phyloP scores from a whole-genome alignment of 1,140 invertebrate genomes.

The Diabrotica virgifera region DNA sequence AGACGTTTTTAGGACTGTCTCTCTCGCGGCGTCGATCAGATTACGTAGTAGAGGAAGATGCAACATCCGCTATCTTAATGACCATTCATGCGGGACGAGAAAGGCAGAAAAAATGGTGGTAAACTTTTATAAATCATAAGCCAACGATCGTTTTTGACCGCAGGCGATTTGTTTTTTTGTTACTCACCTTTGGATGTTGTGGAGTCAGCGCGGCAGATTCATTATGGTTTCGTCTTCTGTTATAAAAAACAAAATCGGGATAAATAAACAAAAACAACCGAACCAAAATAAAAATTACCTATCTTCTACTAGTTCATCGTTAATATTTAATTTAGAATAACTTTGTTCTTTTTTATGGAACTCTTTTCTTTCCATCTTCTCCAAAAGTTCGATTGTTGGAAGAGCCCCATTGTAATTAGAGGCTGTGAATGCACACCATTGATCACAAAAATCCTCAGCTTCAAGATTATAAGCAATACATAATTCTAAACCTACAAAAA shows the following conservation, averaged over 20 bases:
- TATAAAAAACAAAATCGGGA: slow-evolving; percentile 18
- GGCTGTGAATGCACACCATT: slow-evolving; percentile 65
- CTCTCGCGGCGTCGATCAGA: slow-evolving; percentile 6
- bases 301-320: background rate
- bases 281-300: slow-evolving; percentile 16
- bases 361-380: slow-evolving; percentile 61
- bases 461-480: slow-evolving; percentile 56
- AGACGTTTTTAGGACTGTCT: slow-evolving; percentile 19
- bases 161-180: slow-evolving; percentile 17
- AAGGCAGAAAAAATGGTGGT: slow-evolving; percentile 40
- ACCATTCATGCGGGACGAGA: slow-evolving; percentile 31
- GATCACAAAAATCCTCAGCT: slow-evolving; percentile 62
- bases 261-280: background rate
- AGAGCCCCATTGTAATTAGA: slow-evolving; percentile 57
- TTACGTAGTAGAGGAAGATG: slow-evolving; percentile 9
- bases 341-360: slow-evolving; percentile 49
- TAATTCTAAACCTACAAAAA: slow-evolving; percentile 53
- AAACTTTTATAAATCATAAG: slow-evolving; percentile 30
- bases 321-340: slow-evolving; percentile 27
- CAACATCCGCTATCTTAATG: slow-evolving; percentile 8
- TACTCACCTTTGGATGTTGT: slow-evolving; percentile 23
- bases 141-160: slow-evolving; percentile 22
- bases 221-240: background rate
- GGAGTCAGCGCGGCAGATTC: slow-evolving; percentile 8
- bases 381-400: slow-evolving; percentile 55